Conservation (phyloP, 2,888 invertebrate genomes). For the Arenicola marina region DNA sequence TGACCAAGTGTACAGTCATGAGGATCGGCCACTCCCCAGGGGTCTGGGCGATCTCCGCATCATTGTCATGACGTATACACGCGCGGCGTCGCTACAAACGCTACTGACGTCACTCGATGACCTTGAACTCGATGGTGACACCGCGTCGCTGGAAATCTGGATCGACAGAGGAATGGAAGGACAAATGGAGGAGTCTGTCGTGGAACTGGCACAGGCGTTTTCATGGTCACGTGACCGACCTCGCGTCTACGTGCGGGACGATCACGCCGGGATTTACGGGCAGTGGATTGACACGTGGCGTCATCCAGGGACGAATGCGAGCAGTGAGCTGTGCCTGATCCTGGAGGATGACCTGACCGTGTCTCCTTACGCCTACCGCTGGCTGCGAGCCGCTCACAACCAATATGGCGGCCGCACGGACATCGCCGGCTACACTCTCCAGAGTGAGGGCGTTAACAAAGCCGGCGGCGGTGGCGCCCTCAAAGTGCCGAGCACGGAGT, state of each 20-base stretch:
- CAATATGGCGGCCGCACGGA: slow-evolving; percentile 34
- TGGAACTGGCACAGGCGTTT: slow-evolving; percentile 25
- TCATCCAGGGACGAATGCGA: slow-evolving; percentile 19
- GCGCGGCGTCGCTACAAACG: slow-evolving; percentile 27
- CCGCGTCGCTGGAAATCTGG: slow-evolving; percentile 33
- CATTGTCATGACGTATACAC: slow-evolving; percentile 33
- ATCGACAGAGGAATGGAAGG: slow-evolving; percentile 29
- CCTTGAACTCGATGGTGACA: slow-evolving; percentile 28
- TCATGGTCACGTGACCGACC: slow-evolving; percentile 29
- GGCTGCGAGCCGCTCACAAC: slow-evolving; percentile 39
- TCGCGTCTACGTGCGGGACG: slow-evolving; percentile 26
- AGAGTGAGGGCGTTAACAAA: slow-evolving; percentile 32
- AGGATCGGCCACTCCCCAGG: too few species aligned
- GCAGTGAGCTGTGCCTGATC: slow-evolving; percentile 43
- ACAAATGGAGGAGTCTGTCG: slow-evolving; percentile 22
- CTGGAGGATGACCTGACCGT: slow-evolving; percentile 47
- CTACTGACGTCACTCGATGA: slow-evolving; percentile 28
- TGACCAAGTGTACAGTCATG: too few species aligned
- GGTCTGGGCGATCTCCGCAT: slow-evolving; percentile 34
- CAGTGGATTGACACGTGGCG: slow-evolving; percentile 45
- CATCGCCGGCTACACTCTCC: slow-evolving; percentile 37
- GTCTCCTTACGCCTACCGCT: slow-evolving; percentile 42
- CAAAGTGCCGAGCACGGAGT: slow-evolving; percentile 31
- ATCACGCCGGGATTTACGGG: slow-evolving; percentile 34
- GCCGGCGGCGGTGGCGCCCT: too few species aligned